Evolutionary conservation across 1,140 invertebrate genomes (phyloP).

Genomic region (Eciton burchellii): DNA sequence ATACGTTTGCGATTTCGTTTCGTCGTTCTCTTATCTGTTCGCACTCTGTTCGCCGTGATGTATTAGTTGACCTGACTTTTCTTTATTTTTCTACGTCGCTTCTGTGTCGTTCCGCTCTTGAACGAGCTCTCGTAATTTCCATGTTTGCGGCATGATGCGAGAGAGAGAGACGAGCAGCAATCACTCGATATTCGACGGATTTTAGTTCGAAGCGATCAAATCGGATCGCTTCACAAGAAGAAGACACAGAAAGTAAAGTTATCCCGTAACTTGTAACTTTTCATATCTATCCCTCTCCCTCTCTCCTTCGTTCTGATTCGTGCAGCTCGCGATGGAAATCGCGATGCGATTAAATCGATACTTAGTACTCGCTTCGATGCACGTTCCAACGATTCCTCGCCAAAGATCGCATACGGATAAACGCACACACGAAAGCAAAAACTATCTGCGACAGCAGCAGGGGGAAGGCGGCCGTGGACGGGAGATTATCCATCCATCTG

Average conservation of each 20-base stretch:
- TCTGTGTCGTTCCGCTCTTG: background rate
- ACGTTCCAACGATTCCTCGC: conserved; percentile 17
- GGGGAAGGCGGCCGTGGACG: conserved; percentile 19
- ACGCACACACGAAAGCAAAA: conserved; percentile 17
- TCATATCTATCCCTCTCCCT: conserved; percentile 4
- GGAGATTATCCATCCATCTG: conserved; percentile 31
- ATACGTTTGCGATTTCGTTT: conserved; percentile 10
- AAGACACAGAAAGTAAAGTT: conserved; percentile 3
- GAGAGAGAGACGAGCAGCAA: no score
- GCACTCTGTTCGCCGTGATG: background rate
- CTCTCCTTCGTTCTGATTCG: conserved; percentile 49
- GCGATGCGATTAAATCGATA: conserved; percentile 60
- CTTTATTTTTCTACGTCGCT: background rate
- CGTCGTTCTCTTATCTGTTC: conserved; percentile 16
- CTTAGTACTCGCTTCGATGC: conserved; percentile 49
- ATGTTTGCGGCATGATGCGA: background rate
- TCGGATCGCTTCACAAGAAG: background rate
- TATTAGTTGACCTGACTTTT: conserved; percentile 14
- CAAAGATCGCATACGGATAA: conserved; percentile 14
- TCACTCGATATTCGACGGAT: no score
- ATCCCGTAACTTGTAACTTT: conserved; percentile 6
- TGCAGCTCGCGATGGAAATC: conserved; percentile 40
- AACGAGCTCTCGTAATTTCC: background rate
- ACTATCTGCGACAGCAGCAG: background rate
- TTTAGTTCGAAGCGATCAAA: background rate